These are phyloP conservation scores for Portunus trituberculatus DNA, from an alignment of 1,140 invertebrate genomes.

Conservation along the genomic window DNA sequence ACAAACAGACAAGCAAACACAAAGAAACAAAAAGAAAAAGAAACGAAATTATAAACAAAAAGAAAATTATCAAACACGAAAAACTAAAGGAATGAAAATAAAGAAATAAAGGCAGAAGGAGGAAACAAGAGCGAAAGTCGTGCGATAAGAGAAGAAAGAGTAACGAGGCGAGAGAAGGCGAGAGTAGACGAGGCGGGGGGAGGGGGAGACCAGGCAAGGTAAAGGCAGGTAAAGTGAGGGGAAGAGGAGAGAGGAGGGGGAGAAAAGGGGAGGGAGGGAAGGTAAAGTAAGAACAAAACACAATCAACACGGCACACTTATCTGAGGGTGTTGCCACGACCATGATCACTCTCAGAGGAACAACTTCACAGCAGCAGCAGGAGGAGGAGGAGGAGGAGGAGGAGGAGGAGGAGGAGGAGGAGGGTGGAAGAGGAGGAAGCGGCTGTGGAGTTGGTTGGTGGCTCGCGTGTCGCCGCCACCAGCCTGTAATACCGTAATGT, in stretches of 20 bases:
- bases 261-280: too few relatives aligned
- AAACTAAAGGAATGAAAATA: background rate
- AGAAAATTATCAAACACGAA: too few relatives aligned
- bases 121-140: background rate
- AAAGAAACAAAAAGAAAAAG: too few relatives aligned
- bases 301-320: too few relatives aligned
- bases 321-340: too few relatives aligned
- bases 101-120: background rate
- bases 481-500: background rate
- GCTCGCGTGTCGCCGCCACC: conserved; percentile 46
- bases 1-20: too few relatives aligned
- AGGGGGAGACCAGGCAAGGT: background rate
- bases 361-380: background rate
- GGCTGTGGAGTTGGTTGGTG: background rate
- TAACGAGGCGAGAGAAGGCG: background rate
- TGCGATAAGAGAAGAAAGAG: background rate
- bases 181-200: background rate
- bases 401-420: background rate
- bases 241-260: too few relatives aligned
- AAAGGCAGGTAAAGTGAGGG: background rate
- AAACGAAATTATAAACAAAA: too few relatives aligned
- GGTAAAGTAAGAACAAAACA: too few relatives aligned
- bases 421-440: background rate
- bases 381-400: background rate
- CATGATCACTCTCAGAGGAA: too few relatives aligned